Percentiles rank a stretch among this genome's conserved stretches.
These are phyloP conservation scores for Premnoplex brunnescens DNA, from an alignment of 2,797 vertebrate genomes.

Conservation along the genomic window DNA sequence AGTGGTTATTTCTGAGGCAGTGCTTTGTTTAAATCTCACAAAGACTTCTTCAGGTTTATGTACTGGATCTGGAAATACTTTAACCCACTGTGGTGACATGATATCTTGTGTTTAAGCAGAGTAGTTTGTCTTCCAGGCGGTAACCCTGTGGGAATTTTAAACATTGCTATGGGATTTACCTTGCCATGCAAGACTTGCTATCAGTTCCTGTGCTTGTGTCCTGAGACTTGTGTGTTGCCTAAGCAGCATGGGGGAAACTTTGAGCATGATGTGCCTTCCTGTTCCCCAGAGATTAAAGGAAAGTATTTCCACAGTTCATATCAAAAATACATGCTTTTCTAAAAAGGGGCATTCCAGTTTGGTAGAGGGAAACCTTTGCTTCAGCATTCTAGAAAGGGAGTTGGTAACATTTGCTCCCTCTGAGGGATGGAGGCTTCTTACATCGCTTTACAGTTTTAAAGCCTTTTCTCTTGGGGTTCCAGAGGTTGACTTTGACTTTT, in stretches of 20 bases:
- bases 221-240: neutral
- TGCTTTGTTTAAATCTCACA: neutral
- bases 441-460: neutral
- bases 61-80: neutral
- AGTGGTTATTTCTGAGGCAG: neutral
- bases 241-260: neutral
- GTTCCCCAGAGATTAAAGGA: neutral
- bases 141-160: neutral
- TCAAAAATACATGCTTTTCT: fast-evolving
- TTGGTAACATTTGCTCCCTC: neutral
- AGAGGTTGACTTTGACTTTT: neutral
- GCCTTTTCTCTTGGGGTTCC: neutral
- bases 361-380: neutral
- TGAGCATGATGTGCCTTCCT: neutral
- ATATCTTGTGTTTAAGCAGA: neutral
- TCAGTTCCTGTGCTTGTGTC: fast-evolving
- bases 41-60: neutral
- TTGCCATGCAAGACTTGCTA: neutral
- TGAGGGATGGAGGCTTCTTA: neutral
- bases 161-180: neutral
- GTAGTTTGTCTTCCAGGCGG: neutral
- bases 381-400: neutral
- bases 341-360: neutral
- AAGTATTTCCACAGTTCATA: neutral
- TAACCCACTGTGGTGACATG: neutral